Evolutionary conservation across 2,888 invertebrate genomes (phyloP).

Genomic region (Ypsolopha scabrella): DNA sequence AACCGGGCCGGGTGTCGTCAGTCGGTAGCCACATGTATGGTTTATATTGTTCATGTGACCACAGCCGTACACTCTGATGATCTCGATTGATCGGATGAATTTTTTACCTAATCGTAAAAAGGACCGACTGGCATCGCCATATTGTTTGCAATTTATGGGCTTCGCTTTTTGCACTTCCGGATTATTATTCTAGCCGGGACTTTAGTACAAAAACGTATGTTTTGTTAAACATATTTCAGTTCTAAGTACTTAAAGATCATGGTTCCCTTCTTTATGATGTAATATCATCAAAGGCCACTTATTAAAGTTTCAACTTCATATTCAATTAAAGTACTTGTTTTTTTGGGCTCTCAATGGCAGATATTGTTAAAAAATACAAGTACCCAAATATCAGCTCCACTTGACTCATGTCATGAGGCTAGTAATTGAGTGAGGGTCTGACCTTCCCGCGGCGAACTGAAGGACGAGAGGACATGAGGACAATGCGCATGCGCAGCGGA

Average conservation of each 20-base stretch:
- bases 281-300: no score
- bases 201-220: neutral
- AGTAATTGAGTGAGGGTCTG: slow-evolving; percentile 24
- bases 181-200: slow-evolving; percentile 18
- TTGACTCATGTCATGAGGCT: neutral
- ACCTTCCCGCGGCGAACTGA: slow-evolving; percentile 27
- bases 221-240: no score
- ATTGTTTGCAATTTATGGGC: slow-evolving; percentile 57
- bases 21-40: slow-evolving; percentile 64
- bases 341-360: no score
- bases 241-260: no score
- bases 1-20: slow-evolving; percentile 32
- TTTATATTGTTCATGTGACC: slow-evolving; percentile 57
- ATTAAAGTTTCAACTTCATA: no score
- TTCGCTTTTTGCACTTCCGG: slow-evolving; percentile 49
- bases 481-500: slow-evolving; percentile 34
- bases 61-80: slow-evolving; percentile 39
- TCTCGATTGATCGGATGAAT: slow-evolving; percentile 41
- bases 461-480: slow-evolving; percentile 41
- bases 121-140: slow-evolving; percentile 32
- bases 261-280: no score
- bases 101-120: slow-evolving; percentile 40
- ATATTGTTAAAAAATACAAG: no score
- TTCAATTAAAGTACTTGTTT: no score
- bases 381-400: neutral